Percentiles rank a stretch among this genome's conserved stretches.
Conservation (phyloP, 37 sponge, comb jelly and placozoan genomes). For the Oopsacas minuta region DNA sequence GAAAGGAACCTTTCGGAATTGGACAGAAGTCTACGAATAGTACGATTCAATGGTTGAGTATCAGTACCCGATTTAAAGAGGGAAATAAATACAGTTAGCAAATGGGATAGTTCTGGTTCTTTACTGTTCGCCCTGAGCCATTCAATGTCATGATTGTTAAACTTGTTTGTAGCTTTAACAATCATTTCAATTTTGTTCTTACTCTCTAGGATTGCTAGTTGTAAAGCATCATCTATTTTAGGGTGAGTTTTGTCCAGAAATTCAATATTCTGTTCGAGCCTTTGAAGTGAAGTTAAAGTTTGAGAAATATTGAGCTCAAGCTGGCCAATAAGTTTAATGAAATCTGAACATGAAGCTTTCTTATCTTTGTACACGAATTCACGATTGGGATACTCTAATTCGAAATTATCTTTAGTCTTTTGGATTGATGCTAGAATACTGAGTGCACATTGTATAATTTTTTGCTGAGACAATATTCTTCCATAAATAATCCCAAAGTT, state of each 20-base stretch:
- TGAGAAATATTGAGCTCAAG: background rate
- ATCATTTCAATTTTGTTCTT: background rate
- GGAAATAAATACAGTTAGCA: background rate
- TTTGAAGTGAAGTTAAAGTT: background rate
- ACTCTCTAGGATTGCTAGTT: background rate
- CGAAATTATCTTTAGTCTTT: background rate
- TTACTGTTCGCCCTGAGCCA: background rate
- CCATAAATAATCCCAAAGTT: background rate
- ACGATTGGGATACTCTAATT: background rate
- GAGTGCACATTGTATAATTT: background rate
- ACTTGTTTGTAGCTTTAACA: background rate
- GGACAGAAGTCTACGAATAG: constrained; percentile 1
- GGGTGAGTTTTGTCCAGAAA: background rate
- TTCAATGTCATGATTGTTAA: background rate
- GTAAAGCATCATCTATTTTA: background rate
- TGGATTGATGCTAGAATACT: background rate
- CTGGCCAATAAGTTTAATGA: background rate
- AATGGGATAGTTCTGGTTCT: background rate
- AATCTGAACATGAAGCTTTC: background rate
- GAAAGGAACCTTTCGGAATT: background rate
- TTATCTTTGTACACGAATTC: background rate
- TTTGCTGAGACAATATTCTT: background rate
- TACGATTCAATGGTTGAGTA: background rate
- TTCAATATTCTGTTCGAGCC: constrained; percentile 2
- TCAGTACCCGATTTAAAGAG: background rate